Base-by-base conservation (phyloP, 2,888 invertebrate species). In the Sminthurinus aureus region DNA sequence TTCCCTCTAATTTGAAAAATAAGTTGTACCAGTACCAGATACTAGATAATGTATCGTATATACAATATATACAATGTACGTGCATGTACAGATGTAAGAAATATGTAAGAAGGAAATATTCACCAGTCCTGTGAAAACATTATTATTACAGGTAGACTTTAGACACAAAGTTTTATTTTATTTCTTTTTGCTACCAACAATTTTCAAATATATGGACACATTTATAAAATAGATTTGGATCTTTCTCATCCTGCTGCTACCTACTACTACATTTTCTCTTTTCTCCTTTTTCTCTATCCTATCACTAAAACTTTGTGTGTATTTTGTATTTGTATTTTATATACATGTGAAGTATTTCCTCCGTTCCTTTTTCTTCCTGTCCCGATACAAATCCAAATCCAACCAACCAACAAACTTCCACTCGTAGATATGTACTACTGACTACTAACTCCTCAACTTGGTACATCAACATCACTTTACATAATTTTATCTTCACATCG, bases 401-500 rank as follows among this genome's bases (percentile, higher is more conserved):
- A 69, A 69, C 58, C 58, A 58, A 58, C 52, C 13, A 15, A 58
- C 58, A 0, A 13, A 15, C 58, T 18, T 71, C 71, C 71, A 71
- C 71, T 71, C 9, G 50, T 73, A n/a, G n/a, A n/a, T n/a, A n/a
- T n/a, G n/a, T n/a, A n/a, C n/a, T n/a, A n/a, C n/a, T n/a, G n/a
- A 38, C 38, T 38, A 38, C 38, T 1, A 6, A 38, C 38, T 38
- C 38, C 6, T 38, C 38, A 38, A 38, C 38, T 38, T 38, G 38
- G 73, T 73, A 38, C 38, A 38, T 38, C 38, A 38, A 26, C 73
- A 73, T 24, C 73, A 73, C 73, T 22, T 79, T 67, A 79, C 67
- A 79, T 79, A n/a, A 66, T 67, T 79, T 79, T 79, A 79, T 79
- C 79, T 79, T 9, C 9, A 67, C 15, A 79, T 79, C 79, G 26